phyloP scores from a whole-genome alignment of 64 coral and sea anemone genomes.

The Pocillopora damicornis region DNA sequence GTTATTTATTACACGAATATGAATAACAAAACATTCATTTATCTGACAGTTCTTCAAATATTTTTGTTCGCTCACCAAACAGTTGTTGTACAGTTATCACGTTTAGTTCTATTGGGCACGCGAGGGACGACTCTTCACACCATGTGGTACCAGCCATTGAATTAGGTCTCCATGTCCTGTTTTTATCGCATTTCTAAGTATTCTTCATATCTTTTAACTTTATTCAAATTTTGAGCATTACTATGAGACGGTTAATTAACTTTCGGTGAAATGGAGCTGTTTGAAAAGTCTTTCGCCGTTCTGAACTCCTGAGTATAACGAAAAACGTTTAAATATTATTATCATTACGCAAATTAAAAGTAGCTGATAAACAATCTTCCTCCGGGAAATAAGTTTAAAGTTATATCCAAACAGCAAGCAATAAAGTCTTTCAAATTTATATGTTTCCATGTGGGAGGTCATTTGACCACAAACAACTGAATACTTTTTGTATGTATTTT shows the following conservation, averaged over 20 bases:
- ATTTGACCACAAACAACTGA: background rate
- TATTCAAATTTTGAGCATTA: background rate
- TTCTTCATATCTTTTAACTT: background rate
- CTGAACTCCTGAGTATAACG: background rate
- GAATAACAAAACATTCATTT: background rate
- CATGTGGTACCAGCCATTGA: slow-evolving; percentile 10
- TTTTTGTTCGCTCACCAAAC: background rate
- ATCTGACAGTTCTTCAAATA: slow-evolving; percentile 12
- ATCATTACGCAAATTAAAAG: slow-evolving; percentile 37
- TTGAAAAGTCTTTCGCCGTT: background rate
- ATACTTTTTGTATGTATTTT: background rate
- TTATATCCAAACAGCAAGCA: slow-evolving; percentile 39
- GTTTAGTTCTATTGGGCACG: background rate
- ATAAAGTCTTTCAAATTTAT: slow-evolving; percentile 23
- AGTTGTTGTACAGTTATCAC: slow-evolving; percentile 8
- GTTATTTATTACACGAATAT: background rate
- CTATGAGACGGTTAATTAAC: background rate
- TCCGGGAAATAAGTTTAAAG: slow-evolving; percentile 23
- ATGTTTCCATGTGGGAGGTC: slow-evolving; percentile 23
- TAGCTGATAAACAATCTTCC: slow-evolving; percentile 41
- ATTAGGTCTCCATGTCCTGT: background rate
- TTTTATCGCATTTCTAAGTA: background rate
- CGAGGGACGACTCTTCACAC: background rate
- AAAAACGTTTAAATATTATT: background rate
- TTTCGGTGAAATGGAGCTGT: too few relatives aligned